phyloP scores from a whole-genome alignment of 2,888 invertebrate species.

The Punctoribates punctum region DNA sequence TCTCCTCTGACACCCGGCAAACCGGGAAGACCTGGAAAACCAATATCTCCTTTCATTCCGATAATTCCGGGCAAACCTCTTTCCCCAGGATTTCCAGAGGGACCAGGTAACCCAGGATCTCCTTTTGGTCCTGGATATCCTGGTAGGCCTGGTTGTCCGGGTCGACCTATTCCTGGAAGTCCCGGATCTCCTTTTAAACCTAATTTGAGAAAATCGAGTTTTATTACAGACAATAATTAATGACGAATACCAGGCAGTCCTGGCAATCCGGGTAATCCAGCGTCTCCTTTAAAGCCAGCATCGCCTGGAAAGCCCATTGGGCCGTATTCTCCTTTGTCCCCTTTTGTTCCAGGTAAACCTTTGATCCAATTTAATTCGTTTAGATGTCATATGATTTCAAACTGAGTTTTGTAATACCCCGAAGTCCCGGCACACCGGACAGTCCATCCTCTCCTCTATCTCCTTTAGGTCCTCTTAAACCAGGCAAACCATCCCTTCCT shows the following conservation, averaged over 20 bases:
- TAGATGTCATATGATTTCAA: neutral
- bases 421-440: slow-evolving; percentile 68
- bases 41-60: slow-evolving; percentile 72
- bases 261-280: slow-evolving; percentile 57
- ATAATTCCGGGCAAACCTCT: slow-evolving; percentile 65
- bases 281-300: slow-evolving; percentile 47
- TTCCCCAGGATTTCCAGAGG: slow-evolving; percentile 60
- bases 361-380: neutral
- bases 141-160: slow-evolving; percentile 48
- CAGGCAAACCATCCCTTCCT: slow-evolving; percentile 53
- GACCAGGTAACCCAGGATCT: slow-evolving; percentile 61
- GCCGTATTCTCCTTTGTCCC: slow-evolving; percentile 47
- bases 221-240: neutral
- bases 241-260: slow-evolving; percentile 67
- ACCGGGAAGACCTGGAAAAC: slow-evolving; percentile 73
- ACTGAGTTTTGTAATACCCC: slow-evolving; percentile 37
- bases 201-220: neutral
- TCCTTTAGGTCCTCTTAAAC: slow-evolving; percentile 49
- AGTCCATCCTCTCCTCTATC: slow-evolving; percentile 51
- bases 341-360: slow-evolving; percentile 61
- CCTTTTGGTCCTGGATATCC: slow-evolving; percentile 47
- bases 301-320: slow-evolving; percentile 47
- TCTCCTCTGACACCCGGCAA: slow-evolving; percentile 60
- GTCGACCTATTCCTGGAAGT: slow-evolving; percentile 68
- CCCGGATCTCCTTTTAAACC: slow-evolving; percentile 45